These are phyloP conservation scores for Amblyopsis rosae DNA, from an alignment of 2,113 vertebrate species.

Conservation along the genomic window DNA sequence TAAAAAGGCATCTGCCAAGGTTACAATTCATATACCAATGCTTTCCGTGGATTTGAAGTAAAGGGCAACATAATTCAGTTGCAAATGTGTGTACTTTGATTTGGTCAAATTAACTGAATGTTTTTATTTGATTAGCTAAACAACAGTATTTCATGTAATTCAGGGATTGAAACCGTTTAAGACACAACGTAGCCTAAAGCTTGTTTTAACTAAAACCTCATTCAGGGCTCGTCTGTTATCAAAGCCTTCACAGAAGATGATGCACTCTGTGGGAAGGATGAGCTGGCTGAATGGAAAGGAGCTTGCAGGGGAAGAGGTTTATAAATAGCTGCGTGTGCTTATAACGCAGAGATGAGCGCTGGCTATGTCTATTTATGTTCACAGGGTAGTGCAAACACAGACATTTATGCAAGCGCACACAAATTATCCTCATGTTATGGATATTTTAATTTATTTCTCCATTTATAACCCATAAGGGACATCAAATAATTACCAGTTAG, in stretches of 20 bases:
- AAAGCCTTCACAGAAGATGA: neutral
- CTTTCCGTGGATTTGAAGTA: too few relatives aligned
- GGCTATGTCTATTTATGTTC: slow-evolving; percentile 59
- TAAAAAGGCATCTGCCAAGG: neutral
- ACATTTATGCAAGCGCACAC: slow-evolving; percentile 46
- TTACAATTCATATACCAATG: too few relatives aligned
- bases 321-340: slow-evolving; percentile 65
- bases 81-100: too few relatives aligned
- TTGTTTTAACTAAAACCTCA: too few relatives aligned
- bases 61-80: too few relatives aligned
- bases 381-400: slow-evolving; percentile 21
- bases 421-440: neutral
- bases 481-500: too few relatives aligned
- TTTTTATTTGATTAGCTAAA: too few relatives aligned
- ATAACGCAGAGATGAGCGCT: slow-evolving; percentile 58
- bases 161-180: too few relatives aligned
- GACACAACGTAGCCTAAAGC: too few relatives aligned
- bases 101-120: too few relatives aligned
- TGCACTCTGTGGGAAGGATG: slow-evolving; percentile 13
- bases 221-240: too few relatives aligned
- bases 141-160: too few relatives aligned
- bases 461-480: neutral
- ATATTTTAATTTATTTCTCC: neutral
- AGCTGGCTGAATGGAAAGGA: slow-evolving; percentile 31
- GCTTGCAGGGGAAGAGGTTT: slow-evolving; percentile 38